These are phyloP conservation scores for Rotaria macrura DNA, from an alignment of 2,888 invertebrate genomes.

Conservation along the genomic window DNA sequence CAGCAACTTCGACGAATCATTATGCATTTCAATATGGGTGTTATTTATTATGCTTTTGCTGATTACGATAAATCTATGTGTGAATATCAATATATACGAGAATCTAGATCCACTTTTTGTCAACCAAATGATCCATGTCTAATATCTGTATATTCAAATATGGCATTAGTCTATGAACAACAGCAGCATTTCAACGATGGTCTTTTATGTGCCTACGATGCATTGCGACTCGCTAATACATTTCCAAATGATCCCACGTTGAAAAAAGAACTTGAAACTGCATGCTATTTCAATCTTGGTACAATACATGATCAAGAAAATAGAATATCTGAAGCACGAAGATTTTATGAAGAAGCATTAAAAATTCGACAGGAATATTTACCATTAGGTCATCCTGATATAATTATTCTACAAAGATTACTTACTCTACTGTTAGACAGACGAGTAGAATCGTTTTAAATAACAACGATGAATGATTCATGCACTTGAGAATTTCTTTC, in stretches of 20 bases:
- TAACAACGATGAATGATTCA: too few relatives aligned
- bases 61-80: neutral
- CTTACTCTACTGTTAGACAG: neutral
- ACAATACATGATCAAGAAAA: neutral
- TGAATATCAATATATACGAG: neutral
- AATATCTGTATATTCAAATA: neutral
- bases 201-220: neutral
- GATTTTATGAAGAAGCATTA: neutral
- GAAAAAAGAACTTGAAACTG: neutral
- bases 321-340: neutral
- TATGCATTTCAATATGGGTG: neutral
- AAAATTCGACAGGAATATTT: neutral
- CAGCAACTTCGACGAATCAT: neutral
- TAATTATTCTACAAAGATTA: neutral
- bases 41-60: neutral
- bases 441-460: too few relatives aligned
- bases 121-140: neutral
- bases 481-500: too few relatives aligned
- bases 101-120: neutral
- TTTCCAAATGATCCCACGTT: neutral
- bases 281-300: neutral
- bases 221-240: neutral
- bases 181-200: neutral
- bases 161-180: neutral
- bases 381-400: neutral